These are phyloP conservation scores for Papilio glaucus DNA, from an alignment of 1,140 invertebrate genomes.

Conservation along the genomic window DNA sequence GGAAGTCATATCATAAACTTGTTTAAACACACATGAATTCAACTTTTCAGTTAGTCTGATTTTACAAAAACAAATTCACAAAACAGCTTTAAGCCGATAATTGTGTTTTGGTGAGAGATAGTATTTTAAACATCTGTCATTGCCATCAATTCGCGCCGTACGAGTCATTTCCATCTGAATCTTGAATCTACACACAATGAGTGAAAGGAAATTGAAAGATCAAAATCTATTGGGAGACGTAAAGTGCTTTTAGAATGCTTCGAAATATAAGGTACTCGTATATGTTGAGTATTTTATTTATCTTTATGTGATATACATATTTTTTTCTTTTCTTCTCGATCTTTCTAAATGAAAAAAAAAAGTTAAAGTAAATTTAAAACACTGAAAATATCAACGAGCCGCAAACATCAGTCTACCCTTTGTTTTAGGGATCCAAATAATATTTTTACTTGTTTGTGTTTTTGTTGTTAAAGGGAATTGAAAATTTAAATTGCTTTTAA, in stretches of 20 bases:
- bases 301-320: no score
- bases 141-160: neutral
- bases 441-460: neutral
- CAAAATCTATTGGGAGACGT: slow-evolving; percentile 6
- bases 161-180: slow-evolving; percentile 10
- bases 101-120: neutral
- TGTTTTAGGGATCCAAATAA: neutral
- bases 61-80: neutral
- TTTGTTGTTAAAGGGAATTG: neutral
- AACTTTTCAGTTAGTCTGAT: neutral
- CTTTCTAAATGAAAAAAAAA: no score
- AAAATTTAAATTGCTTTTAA: neutral
- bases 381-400: neutral
- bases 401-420: slow-evolving; percentile 3
- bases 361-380: no score
- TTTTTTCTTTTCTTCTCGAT: no score
- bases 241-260: neutral
- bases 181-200: neutral
- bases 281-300: no score
- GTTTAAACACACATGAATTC: neutral
- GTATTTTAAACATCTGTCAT: neutral
- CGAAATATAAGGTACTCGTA: no score
- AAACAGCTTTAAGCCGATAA: neutral
- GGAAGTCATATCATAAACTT: no score
- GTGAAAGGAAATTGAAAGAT: slow-evolving; percentile 34